Evolutionary conservation across 2,888 invertebrate species (phyloP), one percentile per base, ranked within the genome.

Genomic region (Tetragonisca angustula): DNA sequence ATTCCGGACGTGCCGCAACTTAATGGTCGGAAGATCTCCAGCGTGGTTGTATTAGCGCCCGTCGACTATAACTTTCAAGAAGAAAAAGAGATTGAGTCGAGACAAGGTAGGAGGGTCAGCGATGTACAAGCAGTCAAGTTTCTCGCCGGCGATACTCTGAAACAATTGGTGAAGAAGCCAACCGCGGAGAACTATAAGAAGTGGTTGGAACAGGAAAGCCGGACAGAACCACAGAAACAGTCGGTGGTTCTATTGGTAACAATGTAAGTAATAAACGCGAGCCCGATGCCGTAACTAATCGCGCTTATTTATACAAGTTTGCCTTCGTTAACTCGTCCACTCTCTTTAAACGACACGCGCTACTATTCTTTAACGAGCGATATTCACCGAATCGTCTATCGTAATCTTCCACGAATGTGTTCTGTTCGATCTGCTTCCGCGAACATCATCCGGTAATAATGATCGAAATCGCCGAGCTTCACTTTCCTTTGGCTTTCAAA

Each of bases 21-120:
- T 43, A 96, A 96, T 91, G 97, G 97, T 70, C 97, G 97, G 91
- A 96, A 96, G 92, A 96, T 98, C n/a, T 96, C 97, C 17, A 98
- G 98, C 92, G 98, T 98, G 2, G 98, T 98, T 1, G 97, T 98
- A 2, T 94, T 98, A 85, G 98, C 98, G 4, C 98, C 98, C 0
- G 97, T 98, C 3, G 97, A 97, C 93, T 97, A 97, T 80, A 96
- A 96, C 92, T 95, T 95, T 89, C 94, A 96, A 80, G 91, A 92
- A 4, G 90, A 89, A 52, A 94, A 94, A 83, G 92, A 91, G 49
- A 88, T 91, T 9, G 90, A 93, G 11, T 91, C 94, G 50, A 89
- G 94, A 90, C 83, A 92, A 77, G 67, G 95, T 95, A 90, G 93
- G 94, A 81, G 95, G 96, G 90, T 95, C 95, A 76, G 95, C 96